Conservation (phyloP, 2,113 vertebrate genomes). For the Micromys minutus region DNA sequence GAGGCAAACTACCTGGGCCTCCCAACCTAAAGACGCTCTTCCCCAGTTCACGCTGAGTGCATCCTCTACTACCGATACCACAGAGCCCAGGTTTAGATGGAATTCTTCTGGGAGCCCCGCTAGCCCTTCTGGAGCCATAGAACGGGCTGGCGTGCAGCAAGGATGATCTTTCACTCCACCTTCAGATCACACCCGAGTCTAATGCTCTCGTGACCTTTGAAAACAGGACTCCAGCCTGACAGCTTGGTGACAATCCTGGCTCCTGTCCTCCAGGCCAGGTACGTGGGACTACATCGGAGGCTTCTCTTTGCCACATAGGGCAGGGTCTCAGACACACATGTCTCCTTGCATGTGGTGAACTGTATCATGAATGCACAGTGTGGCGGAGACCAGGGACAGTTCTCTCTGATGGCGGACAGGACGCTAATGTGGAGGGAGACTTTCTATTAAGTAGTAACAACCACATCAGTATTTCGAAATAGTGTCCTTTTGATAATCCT, state of each 20-base stretch:
- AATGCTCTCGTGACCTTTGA: not conserved
- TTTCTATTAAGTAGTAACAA: slow-evolving; percentile 31
- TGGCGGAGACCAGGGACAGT: not conserved
- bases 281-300: not conserved
- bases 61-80: not conserved
- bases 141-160: not conserved
- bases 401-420: not conserved
- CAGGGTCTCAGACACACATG: not conserved
- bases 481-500: not conserved
- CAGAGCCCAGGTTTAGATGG: not conserved
- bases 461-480: slow-evolving; percentile 9
- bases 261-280: not conserved
- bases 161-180: not conserved
- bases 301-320: not conserved
- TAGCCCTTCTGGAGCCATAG: not conserved
- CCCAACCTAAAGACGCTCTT: not conserved
- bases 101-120: not conserved
- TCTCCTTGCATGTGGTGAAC: not conserved
- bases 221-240: not conserved
- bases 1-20: not conserved
- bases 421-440: not conserved
- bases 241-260: not conserved
- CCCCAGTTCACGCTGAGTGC: too few species aligned
- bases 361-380: not conserved
- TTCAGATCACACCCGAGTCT: not conserved